These are phyloP conservation scores for Perccottus glenii DNA, from an alignment of 2,113 vertebrate genomes.

Conservation along the genomic window DNA sequence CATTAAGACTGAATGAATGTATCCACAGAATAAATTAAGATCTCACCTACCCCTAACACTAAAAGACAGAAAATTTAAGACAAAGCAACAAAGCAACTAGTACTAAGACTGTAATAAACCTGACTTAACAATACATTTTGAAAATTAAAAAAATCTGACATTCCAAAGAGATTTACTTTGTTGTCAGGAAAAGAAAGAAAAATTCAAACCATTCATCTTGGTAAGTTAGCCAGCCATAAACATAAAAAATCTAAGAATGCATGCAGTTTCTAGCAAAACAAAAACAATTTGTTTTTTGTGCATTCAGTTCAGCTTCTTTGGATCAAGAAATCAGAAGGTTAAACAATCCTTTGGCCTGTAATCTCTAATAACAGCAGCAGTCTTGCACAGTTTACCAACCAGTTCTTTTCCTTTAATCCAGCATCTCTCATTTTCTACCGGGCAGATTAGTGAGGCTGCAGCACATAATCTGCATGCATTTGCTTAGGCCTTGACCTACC, in stretches of 20 bases:
- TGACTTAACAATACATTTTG: no score
- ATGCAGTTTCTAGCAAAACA: not conserved
- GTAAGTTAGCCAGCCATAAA: not conserved
- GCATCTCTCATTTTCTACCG: slow-evolving; percentile 50
- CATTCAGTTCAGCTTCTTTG: slow-evolving; percentile 1
- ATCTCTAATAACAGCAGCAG: slow-evolving; percentile 57
- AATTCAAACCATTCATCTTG: slow-evolving; percentile 6
- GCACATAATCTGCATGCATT: slow-evolving; percentile 52
- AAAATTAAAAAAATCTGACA: no score
- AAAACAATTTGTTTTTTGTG: slow-evolving; percentile 1
- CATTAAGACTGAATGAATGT: no score
- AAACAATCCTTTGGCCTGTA: slow-evolving; percentile 45
- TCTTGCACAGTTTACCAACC: slow-evolving; percentile 44
- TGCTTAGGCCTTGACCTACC: no score
- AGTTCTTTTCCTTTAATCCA: slow-evolving; percentile 56
- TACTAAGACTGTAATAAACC: no score
- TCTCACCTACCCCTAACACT: no score
- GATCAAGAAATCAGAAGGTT: slow-evolving; percentile 48
- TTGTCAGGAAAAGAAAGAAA: slow-evolving; percentile 2
- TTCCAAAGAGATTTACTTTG: not conserved
- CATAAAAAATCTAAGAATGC: no score
- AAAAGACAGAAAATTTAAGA: no score
- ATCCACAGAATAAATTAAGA: no score
- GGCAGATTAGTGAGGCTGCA: slow-evolving; percentile 47
- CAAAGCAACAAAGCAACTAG: no score